Conservation (phyloP, 1,140 invertebrate species). For the Pissodes strobi region DNA sequence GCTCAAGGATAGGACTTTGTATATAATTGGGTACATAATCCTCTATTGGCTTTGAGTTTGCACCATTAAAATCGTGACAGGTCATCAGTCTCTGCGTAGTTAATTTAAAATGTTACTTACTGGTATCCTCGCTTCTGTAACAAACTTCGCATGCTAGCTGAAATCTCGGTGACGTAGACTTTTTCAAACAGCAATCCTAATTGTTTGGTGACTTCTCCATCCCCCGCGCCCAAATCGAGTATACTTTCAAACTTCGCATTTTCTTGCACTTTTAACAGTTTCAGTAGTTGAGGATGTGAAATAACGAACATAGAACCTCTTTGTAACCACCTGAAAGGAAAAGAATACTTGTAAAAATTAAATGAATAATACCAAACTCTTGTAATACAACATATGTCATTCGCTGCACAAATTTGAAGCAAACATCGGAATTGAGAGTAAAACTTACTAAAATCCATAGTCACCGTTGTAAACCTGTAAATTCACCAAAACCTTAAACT, state of each 20-base stretch:
- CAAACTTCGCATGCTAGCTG: slow-evolving; percentile 76
- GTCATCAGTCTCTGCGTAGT: no score
- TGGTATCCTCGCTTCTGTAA: slow-evolving; percentile 73
- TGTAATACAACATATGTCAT: no score
- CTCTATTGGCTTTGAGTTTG: no score
- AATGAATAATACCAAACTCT: no score
- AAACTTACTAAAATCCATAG: no score
- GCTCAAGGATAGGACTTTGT: no score
- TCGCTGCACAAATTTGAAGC: no score
- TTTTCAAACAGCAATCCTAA: slow-evolving; percentile 72
- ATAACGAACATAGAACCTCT: slow-evolving; percentile 94
- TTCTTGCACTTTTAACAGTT: slow-evolving; percentile 57
- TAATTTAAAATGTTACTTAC: slow-evolving; percentile 60
- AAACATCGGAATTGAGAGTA: no score
- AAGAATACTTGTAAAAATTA: slow-evolving; percentile 1
- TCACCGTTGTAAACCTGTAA: no score
- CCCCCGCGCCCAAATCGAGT: slow-evolving; percentile 89
- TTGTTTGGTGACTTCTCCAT: slow-evolving; percentile 82
- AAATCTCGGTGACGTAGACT: slow-evolving; percentile 87
- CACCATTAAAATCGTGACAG: no score
- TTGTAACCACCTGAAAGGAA: slow-evolving; percentile 72
- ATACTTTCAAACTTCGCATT: slow-evolving; percentile 61
- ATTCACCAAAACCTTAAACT: no score
- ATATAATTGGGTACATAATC: no score
- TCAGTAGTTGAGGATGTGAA: slow-evolving; percentile 74